These are phyloP conservation scores for Magallana gigas DNA, from an alignment of 1,140 invertebrate species.

Conservation along the genomic window DNA sequence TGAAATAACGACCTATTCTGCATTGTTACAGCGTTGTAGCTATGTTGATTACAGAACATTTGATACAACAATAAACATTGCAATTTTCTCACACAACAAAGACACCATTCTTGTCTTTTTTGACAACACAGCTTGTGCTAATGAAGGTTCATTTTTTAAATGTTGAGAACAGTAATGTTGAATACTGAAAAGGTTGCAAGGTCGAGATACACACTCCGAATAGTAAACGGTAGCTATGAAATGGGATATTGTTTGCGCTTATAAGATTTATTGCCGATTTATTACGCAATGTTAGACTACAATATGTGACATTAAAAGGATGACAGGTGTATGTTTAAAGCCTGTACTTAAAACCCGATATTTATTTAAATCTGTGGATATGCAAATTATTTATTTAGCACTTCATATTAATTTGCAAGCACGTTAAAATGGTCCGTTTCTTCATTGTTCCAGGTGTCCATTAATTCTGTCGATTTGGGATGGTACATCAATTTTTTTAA, in stretches of 20 bases:
- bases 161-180: not conserved
- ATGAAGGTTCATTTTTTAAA: not conserved
- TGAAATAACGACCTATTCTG: no score
- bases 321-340: not conserved
- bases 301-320: no score
- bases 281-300: not conserved
- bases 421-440: not conserved
- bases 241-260: conserved; percentile 2
- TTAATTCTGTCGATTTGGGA: not conserved
- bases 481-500: not conserved
- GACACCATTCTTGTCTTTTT: no score
- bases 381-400: not conserved
- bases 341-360: not conserved
- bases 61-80: no score
- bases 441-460: no score
- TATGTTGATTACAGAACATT: no score
- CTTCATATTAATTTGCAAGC: not conserved
- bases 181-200: not conserved
- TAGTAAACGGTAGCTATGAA: conserved; percentile 6
- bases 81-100: no score
- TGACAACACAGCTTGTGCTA: no score
- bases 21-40: no score
- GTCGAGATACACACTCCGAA: not conserved
- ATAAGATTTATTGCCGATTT: not conserved
- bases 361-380: not conserved